phyloP scores from a whole-genome alignment of 2,888 invertebrate species.

The Dicranocentrus wangi region DNA sequence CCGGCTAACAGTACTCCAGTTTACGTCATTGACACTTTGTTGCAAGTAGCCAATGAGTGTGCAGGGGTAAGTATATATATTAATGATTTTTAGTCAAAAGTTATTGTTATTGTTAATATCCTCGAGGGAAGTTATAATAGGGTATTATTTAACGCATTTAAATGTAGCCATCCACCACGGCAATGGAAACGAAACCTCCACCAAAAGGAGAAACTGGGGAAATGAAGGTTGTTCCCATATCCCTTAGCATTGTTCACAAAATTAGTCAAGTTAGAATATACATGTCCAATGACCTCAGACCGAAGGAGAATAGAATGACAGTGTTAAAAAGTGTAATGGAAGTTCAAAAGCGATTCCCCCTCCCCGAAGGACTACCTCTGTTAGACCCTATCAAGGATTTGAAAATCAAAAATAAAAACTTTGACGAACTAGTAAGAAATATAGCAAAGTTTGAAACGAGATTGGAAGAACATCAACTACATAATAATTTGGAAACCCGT shows the following conservation, averaged over 20 bases:
- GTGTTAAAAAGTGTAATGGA: slow-evolving; percentile 88
- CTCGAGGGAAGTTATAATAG: too few relatives aligned
- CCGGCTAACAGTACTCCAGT: slow-evolving; percentile 69
- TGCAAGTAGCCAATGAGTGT: slow-evolving; percentile 79
- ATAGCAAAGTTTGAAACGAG: slow-evolving; percentile 88
- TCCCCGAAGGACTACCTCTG: slow-evolving; percentile 86
- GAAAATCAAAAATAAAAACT: slow-evolving; percentile 90
- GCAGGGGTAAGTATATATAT: slow-evolving; percentile 33
- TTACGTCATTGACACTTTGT: slow-evolving; percentile 87
- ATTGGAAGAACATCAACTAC: slow-evolving; percentile 86
- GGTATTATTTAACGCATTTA: too few relatives aligned
- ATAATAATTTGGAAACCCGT: slow-evolving; percentile 83
- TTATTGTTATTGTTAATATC: not conserved
- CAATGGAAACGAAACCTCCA: slow-evolving; percentile 75
- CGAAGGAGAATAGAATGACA: slow-evolving; percentile 87
- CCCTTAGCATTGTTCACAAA: slow-evolving; percentile 86
- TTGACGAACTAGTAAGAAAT: slow-evolving; percentile 86
- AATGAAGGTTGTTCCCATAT: slow-evolving; percentile 91
- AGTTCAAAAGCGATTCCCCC: slow-evolving; percentile 89
- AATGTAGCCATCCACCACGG: slow-evolving; percentile 68
- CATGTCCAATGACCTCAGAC: slow-evolving; percentile 91
- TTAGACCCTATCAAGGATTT: slow-evolving; percentile 96
- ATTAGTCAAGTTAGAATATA: slow-evolving; percentile 92
- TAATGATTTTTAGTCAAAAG: too few relatives aligned
- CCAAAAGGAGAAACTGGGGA: slow-evolving; percentile 82